These are phyloP conservation scores for Luidia sarsii DNA, from an alignment of 53 echinoderm and acorn worm genomes.

Conservation along the genomic window DNA sequence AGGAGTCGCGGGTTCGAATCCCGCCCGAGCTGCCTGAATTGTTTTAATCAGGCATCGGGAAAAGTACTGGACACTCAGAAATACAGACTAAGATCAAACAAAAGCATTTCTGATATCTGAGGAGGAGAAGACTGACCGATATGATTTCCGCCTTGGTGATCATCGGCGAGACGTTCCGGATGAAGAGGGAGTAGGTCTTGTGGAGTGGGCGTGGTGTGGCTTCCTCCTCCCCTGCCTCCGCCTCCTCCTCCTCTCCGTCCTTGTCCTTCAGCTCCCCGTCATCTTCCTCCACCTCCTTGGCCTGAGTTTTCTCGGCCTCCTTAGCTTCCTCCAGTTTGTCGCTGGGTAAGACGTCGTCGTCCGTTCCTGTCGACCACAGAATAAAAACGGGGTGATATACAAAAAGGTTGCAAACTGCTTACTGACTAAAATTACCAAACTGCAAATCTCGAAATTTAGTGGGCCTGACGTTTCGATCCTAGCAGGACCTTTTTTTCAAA, in stretches of 20 bases:
- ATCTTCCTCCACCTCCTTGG: conserved; percentile 75
- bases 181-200: conserved; percentile 94
- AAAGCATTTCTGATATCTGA: no score
- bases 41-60: no score
- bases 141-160: conserved; percentile 94
- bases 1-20: no score
- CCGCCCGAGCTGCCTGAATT: no score
- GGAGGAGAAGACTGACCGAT: conserved; percentile 85
- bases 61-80: no score
- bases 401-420: no score
- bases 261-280: conserved; percentile 62
- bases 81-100: no score
- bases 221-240: conserved; percentile 65
- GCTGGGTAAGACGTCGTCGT: conserved; percentile 43
- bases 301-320: conserved; percentile 31
- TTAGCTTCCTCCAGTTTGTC: conserved; percentile 47
- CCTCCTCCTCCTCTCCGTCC: conserved; percentile 53
- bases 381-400: no score
- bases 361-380: background rate
- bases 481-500: no score
- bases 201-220: conserved; percentile 89
- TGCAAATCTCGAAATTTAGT: no score
- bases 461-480: no score
- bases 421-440: no score
- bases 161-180: conserved; percentile 82